These are phyloP conservation scores for Pomatorhinus ruficollis DNA, from an alignment of 2,113 vertebrate species.

Conservation along the genomic window DNA sequence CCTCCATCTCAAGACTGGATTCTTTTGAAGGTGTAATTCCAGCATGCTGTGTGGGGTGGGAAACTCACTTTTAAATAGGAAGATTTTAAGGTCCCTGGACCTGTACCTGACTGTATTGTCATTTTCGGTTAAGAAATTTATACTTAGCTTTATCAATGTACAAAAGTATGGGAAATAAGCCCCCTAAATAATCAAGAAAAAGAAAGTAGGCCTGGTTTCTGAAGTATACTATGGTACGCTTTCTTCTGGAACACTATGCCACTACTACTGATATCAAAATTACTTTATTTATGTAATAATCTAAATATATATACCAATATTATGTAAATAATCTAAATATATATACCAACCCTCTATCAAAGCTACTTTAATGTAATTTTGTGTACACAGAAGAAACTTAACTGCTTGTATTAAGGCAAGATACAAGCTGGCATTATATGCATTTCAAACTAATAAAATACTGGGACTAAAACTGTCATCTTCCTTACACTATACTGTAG, in stretches of 20 bases:
- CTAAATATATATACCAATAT: neutral
- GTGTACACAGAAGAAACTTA: neutral
- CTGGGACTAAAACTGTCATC: neutral
- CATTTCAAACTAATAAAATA: neutral
- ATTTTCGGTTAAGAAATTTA: neutral
- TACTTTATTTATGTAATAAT: neutral
- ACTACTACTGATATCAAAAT: neutral
- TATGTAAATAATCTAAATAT: neutral
- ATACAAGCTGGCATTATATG: neutral
- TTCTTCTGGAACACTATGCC: neutral
- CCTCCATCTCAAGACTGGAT: neutral
- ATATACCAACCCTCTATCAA: neutral
- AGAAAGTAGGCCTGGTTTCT: neutral
- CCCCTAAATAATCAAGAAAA: neutral
- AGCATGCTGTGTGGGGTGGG: accelerated
- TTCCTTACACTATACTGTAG: neutral
- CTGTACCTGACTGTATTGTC: neutral
- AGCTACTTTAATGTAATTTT: neutral
- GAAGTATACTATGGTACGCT: accelerated
- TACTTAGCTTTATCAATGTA: neutral
- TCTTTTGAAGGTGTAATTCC: neutral
- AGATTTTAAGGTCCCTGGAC: neutral
- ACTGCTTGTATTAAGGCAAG: neutral
- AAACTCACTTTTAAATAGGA: neutral
- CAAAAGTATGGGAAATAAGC: neutral